Evolutionary conservation across 2,888 invertebrate species (phyloP), one percentile per base, ranked within the genome.

Genomic region (Lasioglossum leucozonium): DNA sequence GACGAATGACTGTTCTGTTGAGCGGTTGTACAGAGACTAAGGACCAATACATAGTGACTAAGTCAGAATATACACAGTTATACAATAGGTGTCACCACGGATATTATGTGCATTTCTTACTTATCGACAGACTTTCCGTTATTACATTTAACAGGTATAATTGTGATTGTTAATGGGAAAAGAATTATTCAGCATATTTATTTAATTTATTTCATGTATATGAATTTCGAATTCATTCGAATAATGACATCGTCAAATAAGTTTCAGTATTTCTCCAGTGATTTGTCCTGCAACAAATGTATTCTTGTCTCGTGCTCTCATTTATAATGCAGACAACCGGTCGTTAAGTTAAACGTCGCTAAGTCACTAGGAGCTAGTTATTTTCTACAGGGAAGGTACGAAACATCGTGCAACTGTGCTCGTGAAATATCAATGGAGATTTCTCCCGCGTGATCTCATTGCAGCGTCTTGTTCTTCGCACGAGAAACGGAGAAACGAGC

Each of bases 391-490:
- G 11, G 11, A n/a, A 55, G 22, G 40, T 40, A 69, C n/a, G 37
- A 13, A n/a, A 40, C 69, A 69, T n/a, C 22, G n/a, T 22, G 5
- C 55, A 55, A n/a, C n/a, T 13, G 22, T n/a, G 22, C 40, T 69
- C 69, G 69, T 40, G 69, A 69, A 69, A 69, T 69, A 69, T 69
- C 69, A 69, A 72, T 72, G 72, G 47, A 72, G 47, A 72, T 30
- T 44, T 30, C 73, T n/a, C 34, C 72, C 47, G 18, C n/a, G 69
- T 22, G 47, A 37, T 40, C 40, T n/a, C 69, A 13, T 69, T 40
- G 22, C 40, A 40, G 37, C 69, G 69, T 40, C 69, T n/a, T 62
- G 62, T 40, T 69, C 37, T 18, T n/a, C 69, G n/a, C 18, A 4
- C 67, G 37, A 22, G 37, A 67, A 37, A 37, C 37, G 6, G 37